A percentile compares a stretch with the other conserved stretches of the same genome.
phyloP scores from a whole-genome alignment of 2,113 vertebrate species.

The Cavia porcellus region DNA sequence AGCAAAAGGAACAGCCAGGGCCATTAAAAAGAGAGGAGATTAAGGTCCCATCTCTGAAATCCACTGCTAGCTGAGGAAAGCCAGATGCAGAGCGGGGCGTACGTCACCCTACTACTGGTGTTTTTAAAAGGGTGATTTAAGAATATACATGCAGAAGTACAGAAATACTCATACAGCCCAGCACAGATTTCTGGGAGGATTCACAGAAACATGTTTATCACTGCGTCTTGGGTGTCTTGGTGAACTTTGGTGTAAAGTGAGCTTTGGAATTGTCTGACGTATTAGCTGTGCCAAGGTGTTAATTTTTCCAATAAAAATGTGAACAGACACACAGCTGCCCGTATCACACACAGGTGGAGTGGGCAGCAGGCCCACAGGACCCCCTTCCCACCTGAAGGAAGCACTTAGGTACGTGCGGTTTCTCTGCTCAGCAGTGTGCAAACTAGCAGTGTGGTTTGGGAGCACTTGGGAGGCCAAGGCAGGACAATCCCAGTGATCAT shows the following conservation, averaged over 20 bases:
- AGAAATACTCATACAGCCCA: rapidly evolving
- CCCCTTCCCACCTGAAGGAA: neutral
- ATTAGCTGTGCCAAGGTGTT: neutral
- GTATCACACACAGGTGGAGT: rapidly evolving
- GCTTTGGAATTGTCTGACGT: neutral
- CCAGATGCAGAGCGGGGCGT: neutral
- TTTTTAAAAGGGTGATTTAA: neutral
- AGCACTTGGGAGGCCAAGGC: neutral
- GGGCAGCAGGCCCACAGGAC: rapidly evolving
- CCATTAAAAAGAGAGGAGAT: neutral
- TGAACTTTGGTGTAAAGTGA: no score
- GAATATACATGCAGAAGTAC: rapidly evolving
- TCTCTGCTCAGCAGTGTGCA: rapidly evolving
- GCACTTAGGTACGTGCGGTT: rapidly evolving
- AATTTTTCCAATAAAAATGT: neutral
- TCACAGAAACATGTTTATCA: rapidly evolving
- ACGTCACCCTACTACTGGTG: rapidly evolving
- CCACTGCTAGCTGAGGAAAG: neutral
- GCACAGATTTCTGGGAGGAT: neutral
- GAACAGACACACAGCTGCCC: rapidly evolving
- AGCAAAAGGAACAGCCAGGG: neutral
- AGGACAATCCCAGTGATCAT: neutral
- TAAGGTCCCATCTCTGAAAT: neutral
- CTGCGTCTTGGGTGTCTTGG: rapidly evolving
- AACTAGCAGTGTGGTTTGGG: neutral